Evolutionary conservation across 2,113 vertebrate genomes (phyloP).

Genomic region (Otis tarda): DNA sequence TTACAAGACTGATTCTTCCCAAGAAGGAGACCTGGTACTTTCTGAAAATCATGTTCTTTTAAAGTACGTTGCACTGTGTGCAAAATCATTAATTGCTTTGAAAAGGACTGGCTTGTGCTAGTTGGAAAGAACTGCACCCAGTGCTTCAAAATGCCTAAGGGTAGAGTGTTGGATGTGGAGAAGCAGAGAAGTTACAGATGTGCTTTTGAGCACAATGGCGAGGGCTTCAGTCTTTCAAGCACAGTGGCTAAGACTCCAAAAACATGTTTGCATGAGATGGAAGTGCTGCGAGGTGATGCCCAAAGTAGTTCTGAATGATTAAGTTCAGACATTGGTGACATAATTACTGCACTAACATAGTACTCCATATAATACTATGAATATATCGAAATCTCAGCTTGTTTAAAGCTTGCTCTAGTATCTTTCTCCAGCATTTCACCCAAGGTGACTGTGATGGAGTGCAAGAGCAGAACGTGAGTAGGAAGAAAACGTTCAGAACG

Average conservation of each 20-base stretch:
- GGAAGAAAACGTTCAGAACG: background rate
- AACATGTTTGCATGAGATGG: background rate
- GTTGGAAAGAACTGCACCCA: background rate
- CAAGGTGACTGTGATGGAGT: background rate
- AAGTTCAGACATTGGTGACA: background rate
- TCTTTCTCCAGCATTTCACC: background rate
- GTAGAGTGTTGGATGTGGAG: background rate
- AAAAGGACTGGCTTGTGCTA: background rate
- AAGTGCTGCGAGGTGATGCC: background rate
- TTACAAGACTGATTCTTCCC: background rate
- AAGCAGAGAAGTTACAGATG: background rate
- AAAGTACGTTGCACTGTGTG: background rate
- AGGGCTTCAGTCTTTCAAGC: background rate
- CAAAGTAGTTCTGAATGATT: background rate
- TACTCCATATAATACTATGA: rapidly evolving
- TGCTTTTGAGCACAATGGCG: background rate
- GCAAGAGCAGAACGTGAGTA: background rate
- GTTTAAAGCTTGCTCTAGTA: background rate
- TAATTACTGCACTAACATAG: background rate
- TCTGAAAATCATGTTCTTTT: background rate
- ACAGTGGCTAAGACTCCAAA: background rate
- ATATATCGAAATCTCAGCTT: background rate
- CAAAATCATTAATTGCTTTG: background rate
- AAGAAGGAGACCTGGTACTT: background rate
- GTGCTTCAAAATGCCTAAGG: background rate